Percentiles rank a stretch among this genome's conserved stretches.
These are phyloP conservation scores for Synchiropus splendidus DNA, from an alignment of 2,113 vertebrate genomes.

Conservation along the genomic window DNA sequence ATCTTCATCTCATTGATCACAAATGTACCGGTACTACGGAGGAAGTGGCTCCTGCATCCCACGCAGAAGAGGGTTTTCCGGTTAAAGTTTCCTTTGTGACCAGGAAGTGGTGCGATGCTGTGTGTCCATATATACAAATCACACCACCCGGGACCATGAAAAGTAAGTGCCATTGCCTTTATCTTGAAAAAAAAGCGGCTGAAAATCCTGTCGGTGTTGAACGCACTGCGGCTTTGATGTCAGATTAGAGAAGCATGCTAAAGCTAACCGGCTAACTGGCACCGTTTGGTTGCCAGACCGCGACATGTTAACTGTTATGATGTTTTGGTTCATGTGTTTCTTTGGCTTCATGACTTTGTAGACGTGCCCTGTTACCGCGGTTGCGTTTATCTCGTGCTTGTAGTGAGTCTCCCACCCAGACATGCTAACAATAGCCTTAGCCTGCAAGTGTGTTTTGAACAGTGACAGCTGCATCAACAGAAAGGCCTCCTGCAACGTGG, in stretches of 20 bases:
- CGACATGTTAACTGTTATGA: background rate
- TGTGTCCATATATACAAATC: constrained; percentile 29
- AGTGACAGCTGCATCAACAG: constrained; percentile 56
- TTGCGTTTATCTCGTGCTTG: background rate
- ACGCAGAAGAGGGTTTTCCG: constrained; percentile 55
- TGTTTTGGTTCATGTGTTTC: background rate
- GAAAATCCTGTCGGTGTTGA: background rate
- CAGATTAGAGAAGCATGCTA: constrained; percentile 30
- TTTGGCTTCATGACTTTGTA: background rate
- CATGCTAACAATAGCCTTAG: constrained; percentile 58
- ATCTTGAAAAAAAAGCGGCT: background rate
- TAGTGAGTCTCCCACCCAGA: constrained; percentile 26
- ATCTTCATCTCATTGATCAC: background rate
- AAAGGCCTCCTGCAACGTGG: constrained; percentile 28
- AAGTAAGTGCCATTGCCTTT: constrained; percentile 29
- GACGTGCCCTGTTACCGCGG: background rate
- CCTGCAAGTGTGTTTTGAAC: constrained; percentile 48
- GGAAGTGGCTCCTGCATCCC: constrained; percentile 33
- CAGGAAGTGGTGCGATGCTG: constrained; percentile 43
- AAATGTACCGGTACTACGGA: constrained; percentile 16
- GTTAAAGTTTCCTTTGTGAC: constrained; percentile 65
- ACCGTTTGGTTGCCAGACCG: background rate
- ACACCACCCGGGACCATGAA: constrained; percentile 37
- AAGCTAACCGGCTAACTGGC: constrained; percentile 29
- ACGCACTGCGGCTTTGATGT: background rate